Conservation (phyloP, 2,113 vertebrate genomes). For the Gallinago media region DNA sequence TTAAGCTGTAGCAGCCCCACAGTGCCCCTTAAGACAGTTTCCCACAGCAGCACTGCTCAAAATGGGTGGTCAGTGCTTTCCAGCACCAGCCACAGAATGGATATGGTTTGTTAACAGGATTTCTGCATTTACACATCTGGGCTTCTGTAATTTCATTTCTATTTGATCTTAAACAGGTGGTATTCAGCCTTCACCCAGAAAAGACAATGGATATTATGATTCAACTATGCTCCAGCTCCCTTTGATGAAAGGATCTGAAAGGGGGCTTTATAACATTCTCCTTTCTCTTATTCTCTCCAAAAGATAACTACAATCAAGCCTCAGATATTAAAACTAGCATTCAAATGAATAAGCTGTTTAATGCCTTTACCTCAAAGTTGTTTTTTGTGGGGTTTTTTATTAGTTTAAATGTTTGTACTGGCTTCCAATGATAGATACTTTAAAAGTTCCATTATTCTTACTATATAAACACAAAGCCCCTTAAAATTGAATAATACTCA, state of each 20-base stretch:
- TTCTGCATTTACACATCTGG: background rate
- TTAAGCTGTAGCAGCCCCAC: rapidly evolving
- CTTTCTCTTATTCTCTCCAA: background rate
- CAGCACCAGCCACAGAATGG: rapidly evolving
- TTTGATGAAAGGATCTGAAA: background rate
- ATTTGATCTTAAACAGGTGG: background rate
- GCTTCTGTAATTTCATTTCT: background rate
- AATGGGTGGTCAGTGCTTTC: background rate
- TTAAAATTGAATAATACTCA: background rate
- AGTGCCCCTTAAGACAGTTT: background rate
- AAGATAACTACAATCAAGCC: background rate
- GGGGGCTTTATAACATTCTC: background rate
- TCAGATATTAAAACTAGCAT: background rate
- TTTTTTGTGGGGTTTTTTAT: background rate
- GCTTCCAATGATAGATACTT: background rate
- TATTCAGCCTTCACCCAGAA: background rate
- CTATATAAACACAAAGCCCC: background rate
- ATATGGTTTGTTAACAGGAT: background rate
- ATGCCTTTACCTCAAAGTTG: background rate
- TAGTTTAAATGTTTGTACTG: background rate
- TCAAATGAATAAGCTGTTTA: background rate
- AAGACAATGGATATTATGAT: background rate
- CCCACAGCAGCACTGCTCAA: background rate
- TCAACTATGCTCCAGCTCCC: background rate
- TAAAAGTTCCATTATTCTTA: background rate